Percentiles rank a stretch among this genome's conserved stretches.
These are phyloP conservation scores for Aldabrachelys gigantea DNA, from an alignment of 2,113 vertebrate genomes.

Conservation along the genomic window DNA sequence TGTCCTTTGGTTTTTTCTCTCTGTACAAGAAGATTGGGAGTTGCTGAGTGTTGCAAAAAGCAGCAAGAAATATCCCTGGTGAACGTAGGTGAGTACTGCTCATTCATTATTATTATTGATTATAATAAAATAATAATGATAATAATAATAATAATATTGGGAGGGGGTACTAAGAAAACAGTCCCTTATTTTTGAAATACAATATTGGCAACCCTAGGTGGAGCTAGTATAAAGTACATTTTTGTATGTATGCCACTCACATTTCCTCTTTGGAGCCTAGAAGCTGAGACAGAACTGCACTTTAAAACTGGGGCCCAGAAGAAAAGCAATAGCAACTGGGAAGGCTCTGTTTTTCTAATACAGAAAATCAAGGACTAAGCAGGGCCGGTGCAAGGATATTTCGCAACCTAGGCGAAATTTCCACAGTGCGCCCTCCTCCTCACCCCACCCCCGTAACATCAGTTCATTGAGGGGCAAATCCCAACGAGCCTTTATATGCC, in stretches of 20 bases:
- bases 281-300: not conserved
- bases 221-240: accelerated
- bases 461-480: too few relatives aligned
- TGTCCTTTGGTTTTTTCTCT: not conserved
- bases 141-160: not conserved
- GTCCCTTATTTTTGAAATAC: not conserved
- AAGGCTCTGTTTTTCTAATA: not conserved
- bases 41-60: not conserved
- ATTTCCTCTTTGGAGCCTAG: accelerated
- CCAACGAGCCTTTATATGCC: too few relatives aligned
- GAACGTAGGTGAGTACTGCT: not conserved
- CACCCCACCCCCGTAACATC: too few relatives aligned
- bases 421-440: too few relatives aligned
- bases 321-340: not conserved
- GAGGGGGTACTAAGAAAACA: not conserved
- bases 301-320: not conserved
- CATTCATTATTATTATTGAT: not conserved
- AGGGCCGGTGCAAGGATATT: too few relatives aligned
- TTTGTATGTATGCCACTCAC: accelerated
- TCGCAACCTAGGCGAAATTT: too few relatives aligned
- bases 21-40: not conserved
- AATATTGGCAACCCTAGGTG: not conserved
- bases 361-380: accelerated
- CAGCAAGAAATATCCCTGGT: not conserved
- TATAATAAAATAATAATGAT: not conserved